A percentile compares a stretch with the other conserved stretches of the same genome.
Evolutionary conservation across 2,113 vertebrate genomes (phyloP).

Genomic region (Hyaena hyaena): DNA sequence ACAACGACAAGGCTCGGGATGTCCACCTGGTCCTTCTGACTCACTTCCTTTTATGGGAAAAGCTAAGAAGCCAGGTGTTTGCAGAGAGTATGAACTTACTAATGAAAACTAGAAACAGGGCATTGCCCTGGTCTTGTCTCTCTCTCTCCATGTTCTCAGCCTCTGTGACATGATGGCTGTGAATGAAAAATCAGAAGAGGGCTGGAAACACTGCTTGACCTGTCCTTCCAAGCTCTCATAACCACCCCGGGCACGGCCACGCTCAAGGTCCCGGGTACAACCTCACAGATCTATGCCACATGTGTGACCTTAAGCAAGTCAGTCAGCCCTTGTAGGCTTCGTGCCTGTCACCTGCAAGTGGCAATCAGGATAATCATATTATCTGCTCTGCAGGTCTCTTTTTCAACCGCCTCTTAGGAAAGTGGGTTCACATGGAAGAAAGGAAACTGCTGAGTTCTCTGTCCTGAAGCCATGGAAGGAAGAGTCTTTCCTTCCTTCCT

Average conservation of each 20-base stretch:
- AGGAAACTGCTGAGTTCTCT: neutral
- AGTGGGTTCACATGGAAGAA: neutral
- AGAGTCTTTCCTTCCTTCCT: too few species aligned
- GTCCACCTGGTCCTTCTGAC: neutral
- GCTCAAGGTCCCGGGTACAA: neutral
- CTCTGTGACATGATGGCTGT: neutral
- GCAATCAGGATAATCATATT: neutral
- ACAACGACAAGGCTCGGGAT: accelerated
- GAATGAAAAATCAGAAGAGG: neutral
- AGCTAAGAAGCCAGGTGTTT: conserved; percentile 43
- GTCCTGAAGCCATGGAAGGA: neutral
- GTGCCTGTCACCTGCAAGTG: too few species aligned
- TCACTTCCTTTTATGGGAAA: neutral
- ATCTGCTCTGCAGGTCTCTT: neutral
- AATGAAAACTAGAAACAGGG: conserved; percentile 53
- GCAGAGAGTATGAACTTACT: neutral
- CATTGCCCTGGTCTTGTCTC: neutral
- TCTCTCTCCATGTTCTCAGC: neutral
- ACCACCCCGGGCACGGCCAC: neutral
- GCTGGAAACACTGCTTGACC: neutral
- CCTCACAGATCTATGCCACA: too few species aligned
- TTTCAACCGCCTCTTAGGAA: neutral
- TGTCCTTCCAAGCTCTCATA: neutral
- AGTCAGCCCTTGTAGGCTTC: neutral
- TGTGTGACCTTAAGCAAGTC: conserved; percentile 16